These are phyloP conservation scores for Microcebus murinus DNA, from an alignment of 2,113 vertebrate genomes.

Conservation along the genomic window DNA sequence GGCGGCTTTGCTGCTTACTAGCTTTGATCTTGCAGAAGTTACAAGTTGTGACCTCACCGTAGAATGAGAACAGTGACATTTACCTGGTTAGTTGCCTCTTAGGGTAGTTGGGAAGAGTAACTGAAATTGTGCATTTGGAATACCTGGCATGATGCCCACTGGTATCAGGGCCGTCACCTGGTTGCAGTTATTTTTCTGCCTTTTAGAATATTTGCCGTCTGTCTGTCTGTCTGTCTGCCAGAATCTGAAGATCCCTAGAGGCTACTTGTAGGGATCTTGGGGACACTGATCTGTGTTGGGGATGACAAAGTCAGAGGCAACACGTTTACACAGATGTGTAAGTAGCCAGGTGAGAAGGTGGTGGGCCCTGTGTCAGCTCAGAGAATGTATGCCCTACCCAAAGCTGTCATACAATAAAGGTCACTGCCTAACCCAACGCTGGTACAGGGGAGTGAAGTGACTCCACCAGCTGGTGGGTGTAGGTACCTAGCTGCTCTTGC, in stretches of 20 bases:
- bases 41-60: neutral
- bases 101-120: neutral
- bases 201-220: neutral
- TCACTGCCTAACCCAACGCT: neutral
- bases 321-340: neutral
- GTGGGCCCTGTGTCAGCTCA: neutral
- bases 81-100: accelerated
- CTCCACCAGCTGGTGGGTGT: too few species aligned
- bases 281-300: neutral
- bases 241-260: neutral
- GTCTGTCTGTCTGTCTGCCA: neutral
- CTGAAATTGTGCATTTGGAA: neutral
- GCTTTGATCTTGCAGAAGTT: neutral
- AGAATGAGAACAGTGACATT: neutral
- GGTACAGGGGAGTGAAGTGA: too few species aligned
- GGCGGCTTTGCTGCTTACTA: neutral
- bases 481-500: too few species aligned
- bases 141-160: neutral
- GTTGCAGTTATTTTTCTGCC: neutral
- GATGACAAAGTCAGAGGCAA: neutral
- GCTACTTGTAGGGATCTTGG: neutral
- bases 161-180: neutral
- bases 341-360: neutral
- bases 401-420: neutral
- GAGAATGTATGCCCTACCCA: neutral